A percentile compares a stretch with the other conserved stretches of the same genome.
These are phyloP conservation scores for Pogonomyrmex barbatus DNA, from an alignment of 1,140 invertebrate species.

Conservation along the genomic window DNA sequence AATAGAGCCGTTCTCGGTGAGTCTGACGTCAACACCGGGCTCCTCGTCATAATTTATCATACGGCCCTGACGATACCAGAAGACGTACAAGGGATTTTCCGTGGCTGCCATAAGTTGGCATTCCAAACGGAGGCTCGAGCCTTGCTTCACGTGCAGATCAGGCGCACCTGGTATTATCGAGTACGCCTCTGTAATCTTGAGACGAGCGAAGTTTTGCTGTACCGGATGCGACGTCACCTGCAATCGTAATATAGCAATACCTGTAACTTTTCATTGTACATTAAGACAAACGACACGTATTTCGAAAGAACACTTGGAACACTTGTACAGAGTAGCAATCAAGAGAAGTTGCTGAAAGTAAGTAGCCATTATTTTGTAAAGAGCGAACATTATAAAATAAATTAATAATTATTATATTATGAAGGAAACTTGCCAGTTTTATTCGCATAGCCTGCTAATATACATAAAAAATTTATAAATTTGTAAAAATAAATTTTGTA, in stretches of 20 bases:
- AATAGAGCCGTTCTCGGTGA: conserved; percentile 86
- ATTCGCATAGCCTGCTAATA: neutral
- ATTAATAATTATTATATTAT: neutral
- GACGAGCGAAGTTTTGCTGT: conserved; percentile 80
- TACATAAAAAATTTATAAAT: neutral
- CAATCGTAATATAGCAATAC: conserved; percentile 45
- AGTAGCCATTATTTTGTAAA: neutral
- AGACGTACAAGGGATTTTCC: conserved; percentile 92
- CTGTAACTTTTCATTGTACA: neutral
- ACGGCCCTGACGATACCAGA: conserved; percentile 92
- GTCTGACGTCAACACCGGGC: conserved; percentile 84
- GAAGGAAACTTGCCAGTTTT: neutral
- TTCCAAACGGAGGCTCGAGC: conserved; percentile 90
- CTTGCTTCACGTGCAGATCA: conserved; percentile 91
- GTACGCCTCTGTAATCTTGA: conserved; percentile 88
- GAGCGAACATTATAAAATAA: neutral
- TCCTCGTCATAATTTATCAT: conserved; percentile 92
- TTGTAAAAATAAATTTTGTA: neutral
- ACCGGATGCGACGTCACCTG: conserved; percentile 83
- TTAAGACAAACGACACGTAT: neutral
- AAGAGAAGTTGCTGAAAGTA: neutral
- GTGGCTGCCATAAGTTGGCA: conserved; percentile 91
- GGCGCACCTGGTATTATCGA: conserved; percentile 92
- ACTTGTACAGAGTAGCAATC: neutral
- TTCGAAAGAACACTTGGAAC: neutral